A percentile compares a stretch with the other conserved stretches of the same genome.
Conservation (phyloP, 1,140 invertebrate species). For the Pararge aegeria region DNA sequence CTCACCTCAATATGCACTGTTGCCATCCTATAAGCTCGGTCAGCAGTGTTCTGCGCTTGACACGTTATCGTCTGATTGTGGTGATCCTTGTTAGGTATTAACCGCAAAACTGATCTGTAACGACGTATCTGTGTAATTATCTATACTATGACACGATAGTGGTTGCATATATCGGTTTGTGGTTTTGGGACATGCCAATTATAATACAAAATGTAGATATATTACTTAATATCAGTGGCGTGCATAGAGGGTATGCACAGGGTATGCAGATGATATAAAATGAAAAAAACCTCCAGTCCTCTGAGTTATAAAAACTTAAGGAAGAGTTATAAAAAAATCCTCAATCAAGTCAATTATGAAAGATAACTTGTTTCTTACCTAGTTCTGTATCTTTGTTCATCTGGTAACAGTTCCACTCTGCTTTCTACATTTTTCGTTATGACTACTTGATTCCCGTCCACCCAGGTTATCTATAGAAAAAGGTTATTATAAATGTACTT, state of each 20-base stretch:
- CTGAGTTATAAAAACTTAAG: no score
- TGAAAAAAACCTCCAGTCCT: no score
- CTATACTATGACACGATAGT: neutral
- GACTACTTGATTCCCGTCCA: constrained; percentile 90
- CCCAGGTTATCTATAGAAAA: constrained; percentile 89
- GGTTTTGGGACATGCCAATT: neutral
- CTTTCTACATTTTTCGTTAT: constrained; percentile 87
- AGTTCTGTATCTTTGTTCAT: constrained; percentile 72
- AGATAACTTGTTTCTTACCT: constrained; percentile 52
- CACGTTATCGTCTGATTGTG: constrained; percentile 95
- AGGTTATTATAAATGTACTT: neutral
- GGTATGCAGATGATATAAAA: no score
- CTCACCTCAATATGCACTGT: constrained; percentile 88
- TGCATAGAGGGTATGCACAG: no score
- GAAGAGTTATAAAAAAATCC: no score
- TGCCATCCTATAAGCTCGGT: constrained; percentile 88
- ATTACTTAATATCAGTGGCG: no score
- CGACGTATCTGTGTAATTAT: constrained; percentile 14
- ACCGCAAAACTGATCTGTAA: constrained; percentile 89
- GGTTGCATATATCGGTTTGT: neutral
- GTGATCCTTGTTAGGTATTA: constrained; percentile 91
- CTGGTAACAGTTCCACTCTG: constrained; percentile 85
- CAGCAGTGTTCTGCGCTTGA: constrained; percentile 92
- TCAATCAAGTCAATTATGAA: no score
- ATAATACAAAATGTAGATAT: constrained; percentile 6